Conservation (phyloP, 2,797 vertebrate species). For the Hipposideros larvatus region DNA sequence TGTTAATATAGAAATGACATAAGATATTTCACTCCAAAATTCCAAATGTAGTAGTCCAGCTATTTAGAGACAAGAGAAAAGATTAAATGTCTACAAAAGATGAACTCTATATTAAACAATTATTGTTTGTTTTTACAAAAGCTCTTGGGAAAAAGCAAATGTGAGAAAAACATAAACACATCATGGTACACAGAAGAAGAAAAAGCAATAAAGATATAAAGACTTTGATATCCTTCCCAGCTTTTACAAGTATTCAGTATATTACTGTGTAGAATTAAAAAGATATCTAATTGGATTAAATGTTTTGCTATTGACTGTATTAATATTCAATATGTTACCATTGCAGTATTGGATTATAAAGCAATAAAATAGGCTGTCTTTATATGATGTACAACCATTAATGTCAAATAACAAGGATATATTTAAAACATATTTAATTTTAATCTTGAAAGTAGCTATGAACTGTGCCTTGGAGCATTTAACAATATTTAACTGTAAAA, state of each 20-base stretch:
- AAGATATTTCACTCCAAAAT: neutral
- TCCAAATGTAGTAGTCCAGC: neutral
- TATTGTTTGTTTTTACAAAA: neutral
- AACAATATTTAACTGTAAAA: constrained; percentile 66
- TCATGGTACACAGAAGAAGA: neutral
- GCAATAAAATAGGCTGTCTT: neutral
- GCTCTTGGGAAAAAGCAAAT: neutral
- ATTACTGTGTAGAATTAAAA: constrained; percentile 43
- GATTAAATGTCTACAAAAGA: neutral
- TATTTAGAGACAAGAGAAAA: neutral
- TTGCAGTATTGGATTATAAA: neutral
- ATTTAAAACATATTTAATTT: constrained; percentile 68
- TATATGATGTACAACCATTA: neutral
- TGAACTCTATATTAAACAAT: neutral
- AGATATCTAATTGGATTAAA: neutral
- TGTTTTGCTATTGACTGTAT: neutral
- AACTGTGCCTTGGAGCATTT: constrained; percentile 60
- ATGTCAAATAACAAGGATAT: constrained; percentile 55
- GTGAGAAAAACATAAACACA: constrained; percentile 15
- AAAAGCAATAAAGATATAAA: neutral
- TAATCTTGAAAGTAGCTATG: constrained; percentile 70
- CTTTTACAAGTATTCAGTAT: constrained; percentile 11
- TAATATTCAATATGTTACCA: constrained; percentile 18
- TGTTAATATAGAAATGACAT: neutral
- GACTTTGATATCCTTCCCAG: neutral